A percentile compares a stretch with the other conserved stretches of the same genome.
These are phyloP conservation scores for Polia nebulosa DNA, from an alignment of 2,888 invertebrate genomes.

Conservation along the genomic window DNA sequence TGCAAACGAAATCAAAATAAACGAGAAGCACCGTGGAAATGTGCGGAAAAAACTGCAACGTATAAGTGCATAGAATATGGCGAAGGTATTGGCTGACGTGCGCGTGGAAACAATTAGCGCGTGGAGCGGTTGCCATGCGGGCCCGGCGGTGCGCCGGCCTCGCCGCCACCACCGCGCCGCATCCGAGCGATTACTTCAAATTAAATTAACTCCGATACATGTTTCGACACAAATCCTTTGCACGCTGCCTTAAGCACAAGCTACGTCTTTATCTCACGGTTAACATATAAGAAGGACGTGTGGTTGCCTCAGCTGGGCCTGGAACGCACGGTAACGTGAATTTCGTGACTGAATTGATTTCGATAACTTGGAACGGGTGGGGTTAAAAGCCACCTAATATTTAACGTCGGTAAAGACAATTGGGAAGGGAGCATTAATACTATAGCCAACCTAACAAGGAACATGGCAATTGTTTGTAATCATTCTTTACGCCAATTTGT, in stretches of 20 bases:
- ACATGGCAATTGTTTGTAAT: constrained; percentile 1
- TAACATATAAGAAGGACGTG: constrained; percentile 16
- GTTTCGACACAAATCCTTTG: constrained; percentile 67
- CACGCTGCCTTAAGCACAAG: constrained; percentile 26
- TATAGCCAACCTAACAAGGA: not conserved
- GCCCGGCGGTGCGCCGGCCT: constrained; percentile 45
- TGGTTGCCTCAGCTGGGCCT: constrained; percentile 22
- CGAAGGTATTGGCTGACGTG: constrained; percentile 43
- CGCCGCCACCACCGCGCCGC: constrained; percentile 38
- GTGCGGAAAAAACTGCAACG: constrained; percentile 37
- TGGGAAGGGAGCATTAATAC: not conserved
- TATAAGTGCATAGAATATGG: constrained; percentile 38
- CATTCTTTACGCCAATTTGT: not conserved
- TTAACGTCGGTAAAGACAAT: constrained; percentile 21
- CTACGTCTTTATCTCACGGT: constrained; percentile 25
- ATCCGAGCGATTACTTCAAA: constrained; percentile 72
- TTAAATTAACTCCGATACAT: constrained; percentile 71
- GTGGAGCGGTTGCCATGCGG: constrained; percentile 66
- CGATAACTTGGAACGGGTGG: constrained; percentile 12
- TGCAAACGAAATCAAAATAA: constrained; percentile 16
- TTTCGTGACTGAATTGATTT: constrained; percentile 39
- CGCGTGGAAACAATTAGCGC: constrained; percentile 68
- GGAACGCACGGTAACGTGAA: constrained; percentile 21
- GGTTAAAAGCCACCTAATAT: constrained; percentile 16
- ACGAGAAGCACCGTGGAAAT: constrained; percentile 13